Base-by-base conservation (phyloP, 2,888 invertebrate genomes). In the Spodoptera littoralis region DNA sequence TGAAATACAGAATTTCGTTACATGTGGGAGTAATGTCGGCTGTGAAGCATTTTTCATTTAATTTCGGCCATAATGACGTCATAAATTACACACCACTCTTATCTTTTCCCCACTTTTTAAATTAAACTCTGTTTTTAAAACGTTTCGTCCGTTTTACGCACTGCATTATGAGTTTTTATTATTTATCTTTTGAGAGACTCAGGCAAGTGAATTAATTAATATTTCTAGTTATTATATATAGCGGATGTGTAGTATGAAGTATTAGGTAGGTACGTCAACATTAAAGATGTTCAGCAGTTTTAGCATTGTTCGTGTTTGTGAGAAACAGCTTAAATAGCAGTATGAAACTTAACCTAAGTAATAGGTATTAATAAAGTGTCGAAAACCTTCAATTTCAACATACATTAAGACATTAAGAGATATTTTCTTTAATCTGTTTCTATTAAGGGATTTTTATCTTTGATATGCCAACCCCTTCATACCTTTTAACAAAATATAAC, bases 61-160 rank as follows among this genome's bases (percentile, higher is more conserved):
- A 88, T 89, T 89, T 84, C 80, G 79, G 60, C 80, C 84, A 80
- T 88, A 90, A 90, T 89, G 90, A 87, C 84, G 82, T 80, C 88
- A 86, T 90, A 90, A 90, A 90, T 90, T 82, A 84, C 82, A 65
- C 66, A 72, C 77, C 81, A 81, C 77, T 80, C 84, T 85, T 90
- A 90, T 90, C 90, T 88, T 85, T 88, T 86, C 84, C 87, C 84
- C 82, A 84, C 82, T 88, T 88, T 86, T 81, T 76, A 87, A 88
- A 86, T 90, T 85, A 88, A 88, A 85, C 77, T 83, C 80, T 63
- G 68, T 80, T 83, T 88, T 88, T 85, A 78, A 80, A 86, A 87
- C 68, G 73, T 78, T 36, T 60, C 74, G 74, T 77, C 67, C 74
- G 67, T 65, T 74, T 65, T 74, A 75, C 65, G 61, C 56, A 70